These are phyloP conservation scores for Ammodytes marinus DNA, from an alignment of 2,113 vertebrate species.

Conservation along the genomic window DNA sequence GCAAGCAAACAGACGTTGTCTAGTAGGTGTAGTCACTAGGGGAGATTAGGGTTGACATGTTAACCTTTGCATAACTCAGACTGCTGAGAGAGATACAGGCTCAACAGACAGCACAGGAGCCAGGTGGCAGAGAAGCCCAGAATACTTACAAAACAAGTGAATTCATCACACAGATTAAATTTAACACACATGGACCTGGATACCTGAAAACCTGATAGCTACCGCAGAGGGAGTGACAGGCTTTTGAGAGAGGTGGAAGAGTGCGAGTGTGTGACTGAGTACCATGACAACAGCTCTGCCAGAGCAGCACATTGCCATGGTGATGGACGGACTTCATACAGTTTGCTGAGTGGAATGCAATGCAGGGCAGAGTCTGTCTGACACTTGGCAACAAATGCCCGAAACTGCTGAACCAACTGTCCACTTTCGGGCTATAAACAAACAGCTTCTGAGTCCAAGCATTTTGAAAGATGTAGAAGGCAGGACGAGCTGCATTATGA, in stretches of 20 bases:
- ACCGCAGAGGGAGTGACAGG: conserved; percentile 15
- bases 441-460: background rate
- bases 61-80: conserved; percentile 45
- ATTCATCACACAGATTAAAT: conserved; percentile 52
- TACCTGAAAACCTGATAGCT: conserved; percentile 49
- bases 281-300: conserved; percentile 70
- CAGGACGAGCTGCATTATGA: background rate
- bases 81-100: conserved; percentile 17
- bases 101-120: conserved; percentile 25
- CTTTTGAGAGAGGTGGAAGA: conserved; percentile 27
- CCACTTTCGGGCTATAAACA: background rate
- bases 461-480: background rate
- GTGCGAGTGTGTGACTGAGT: conserved; percentile 35
- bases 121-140: conserved; percentile 37
- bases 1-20: conserved; percentile 48
- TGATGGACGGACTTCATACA: conserved; percentile 42
- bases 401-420: conserved; percentile 27
- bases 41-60: conserved; percentile 50
- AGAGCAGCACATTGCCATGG: conserved; percentile 58
- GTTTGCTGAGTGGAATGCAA: conserved; percentile 25
- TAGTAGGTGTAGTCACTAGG: conserved; percentile 16
- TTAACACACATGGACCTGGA: conserved; percentile 21
- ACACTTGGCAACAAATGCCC: conserved; percentile 1
- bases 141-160: conserved; percentile 37
- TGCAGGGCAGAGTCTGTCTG: conserved; percentile 1